These are phyloP conservation scores for Maconellicoccus hirsutus DNA, from an alignment of 1,140 invertebrate species.

Conservation along the genomic window DNA sequence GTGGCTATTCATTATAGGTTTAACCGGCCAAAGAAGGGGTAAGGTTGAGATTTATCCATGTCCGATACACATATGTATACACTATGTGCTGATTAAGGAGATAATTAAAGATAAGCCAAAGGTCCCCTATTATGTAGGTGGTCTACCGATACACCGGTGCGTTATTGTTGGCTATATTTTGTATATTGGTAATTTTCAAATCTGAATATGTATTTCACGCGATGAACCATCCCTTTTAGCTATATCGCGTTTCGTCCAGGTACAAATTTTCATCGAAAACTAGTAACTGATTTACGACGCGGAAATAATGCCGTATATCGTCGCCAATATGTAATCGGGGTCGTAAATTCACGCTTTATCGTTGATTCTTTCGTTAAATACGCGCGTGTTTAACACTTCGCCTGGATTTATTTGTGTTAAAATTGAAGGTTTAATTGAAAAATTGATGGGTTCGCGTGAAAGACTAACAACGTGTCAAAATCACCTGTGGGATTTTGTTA, in stretches of 20 bases:
- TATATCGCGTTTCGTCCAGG: background rate
- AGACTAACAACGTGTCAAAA: background rate
- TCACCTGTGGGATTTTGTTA: background rate
- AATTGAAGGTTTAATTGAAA: conserved; percentile 3
- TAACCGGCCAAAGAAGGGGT: background rate
- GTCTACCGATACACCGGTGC: background rate
- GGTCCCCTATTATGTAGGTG: conserved; percentile 14
- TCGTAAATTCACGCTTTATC: background rate
- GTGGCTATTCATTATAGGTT: conserved; percentile 19
- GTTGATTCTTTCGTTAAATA: background rate
- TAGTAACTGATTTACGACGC: background rate
- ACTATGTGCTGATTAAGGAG: conserved; percentile 13
- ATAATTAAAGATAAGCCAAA: conserved; percentile 20
- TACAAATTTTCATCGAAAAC: background rate
- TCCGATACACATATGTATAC: conserved; percentile 12
- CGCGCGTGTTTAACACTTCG: background rate
- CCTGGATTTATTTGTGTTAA: background rate
- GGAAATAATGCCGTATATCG: background rate
- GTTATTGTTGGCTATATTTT: too few species aligned
- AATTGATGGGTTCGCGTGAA: background rate
- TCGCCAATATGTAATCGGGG: background rate
- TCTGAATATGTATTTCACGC: too few species aligned
- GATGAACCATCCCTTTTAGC: background rate
- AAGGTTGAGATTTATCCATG: conserved; percentile 12
- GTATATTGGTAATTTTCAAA: too few species aligned